Base-by-base conservation (phyloP, 2,797 vertebrate genomes). In the Ctenosaura bakeri region DNA sequence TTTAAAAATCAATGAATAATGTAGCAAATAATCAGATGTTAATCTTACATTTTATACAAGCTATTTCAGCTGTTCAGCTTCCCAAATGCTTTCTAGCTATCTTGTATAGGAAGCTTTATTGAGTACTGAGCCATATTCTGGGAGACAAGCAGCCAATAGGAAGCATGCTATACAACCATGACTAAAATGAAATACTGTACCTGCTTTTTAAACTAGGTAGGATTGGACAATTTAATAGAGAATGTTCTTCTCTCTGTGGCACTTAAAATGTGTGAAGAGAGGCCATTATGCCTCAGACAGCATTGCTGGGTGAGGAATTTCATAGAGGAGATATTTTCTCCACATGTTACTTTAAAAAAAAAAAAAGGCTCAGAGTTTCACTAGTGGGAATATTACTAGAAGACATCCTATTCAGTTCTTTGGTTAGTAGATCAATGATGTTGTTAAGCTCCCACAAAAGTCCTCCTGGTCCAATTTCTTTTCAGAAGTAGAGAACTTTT, bases 1-100 rank as follows among this genome's bases (percentile, higher is more conserved):
- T 80, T 83, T 80, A 92, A 76, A 62, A 85, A 91, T 87, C 64
- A 92, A 92, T 86, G 71, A 93, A n/a, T 82, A 89, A 20, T 3
- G 3, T 1, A 90, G 88, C 20, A 77, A 86, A 85, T 50, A 87
- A 64, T 50, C 92, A 93, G 90, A 22, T 69, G 16, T 81, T 42
- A 85, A 20, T 88, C 22, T 93, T 87, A 18, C 46, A 90, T 52
- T 90, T 78, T 1, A 0, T 64, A 14, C 9, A 89, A 81, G 10
- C 83, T 64, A 3, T 89, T 79, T n/a, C 85, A 91, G 56, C 54
- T 56, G 64, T 29, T 62, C 69, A 88, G 59, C 0, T 92, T 91
- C 87, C 59, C 42, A 54, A 86, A 59, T 0, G 0, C 1, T 2
- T 59, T 64, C 56, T 56, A 69, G 2, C 6, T 52, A 50, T 16